Base-by-base conservation (phyloP, 2,797 vertebrate species). In the Geotrypetes seraphini region DNA sequence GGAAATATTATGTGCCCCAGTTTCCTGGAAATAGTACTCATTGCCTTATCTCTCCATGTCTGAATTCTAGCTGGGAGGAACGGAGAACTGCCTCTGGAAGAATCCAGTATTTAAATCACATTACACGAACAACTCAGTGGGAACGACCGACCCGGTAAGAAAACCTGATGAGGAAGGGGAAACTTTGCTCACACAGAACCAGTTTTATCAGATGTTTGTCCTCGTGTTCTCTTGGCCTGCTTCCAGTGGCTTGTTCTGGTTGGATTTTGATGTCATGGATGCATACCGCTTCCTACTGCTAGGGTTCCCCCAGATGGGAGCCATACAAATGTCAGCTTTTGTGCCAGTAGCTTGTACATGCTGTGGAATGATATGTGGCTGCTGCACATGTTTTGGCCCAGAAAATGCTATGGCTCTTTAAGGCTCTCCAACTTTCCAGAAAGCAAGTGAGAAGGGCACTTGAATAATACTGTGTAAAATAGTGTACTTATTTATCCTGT, bases 31-130 rank as follows among this genome's bases (percentile, higher is more conserved):
- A 49, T 58, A 18, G 12, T 43, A 26, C 50, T 73, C 52, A 65
- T 31, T 71, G 53, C 73, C 39, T 75, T 65, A 42, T 70, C 63
- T 79, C 10, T 70, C 38, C 17, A 20, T 53, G 36, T 75, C 39
- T 71, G 60, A 26, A 32, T 46, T 63, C 53, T 69, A 96, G 92
- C 34, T 96, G 92, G 92, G 92, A 96, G 65, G 92, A 96, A 67
- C 79, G 92, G 36, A 83, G 92, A 50, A 96, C 91, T 3, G 88
- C 92, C 6, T 93, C 92, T 42, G 92, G 92, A 62, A 87, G 92
- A 60, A 96, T 94, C 59, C 92, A 96, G 47, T 96, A 96, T 65
- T 79, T 96, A 51, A 96, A 96, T 64, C 92, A 96, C 52, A 96
- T 96, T 58, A 96, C 92, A 22, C 78, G 92, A 46, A 95, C 90